A percentile compares a stretch with the other conserved stretches of the same genome.
These are phyloP conservation scores for Trichogramma pretiosum DNA, from an alignment of 1,140 invertebrate genomes.

Conservation along the genomic window DNA sequence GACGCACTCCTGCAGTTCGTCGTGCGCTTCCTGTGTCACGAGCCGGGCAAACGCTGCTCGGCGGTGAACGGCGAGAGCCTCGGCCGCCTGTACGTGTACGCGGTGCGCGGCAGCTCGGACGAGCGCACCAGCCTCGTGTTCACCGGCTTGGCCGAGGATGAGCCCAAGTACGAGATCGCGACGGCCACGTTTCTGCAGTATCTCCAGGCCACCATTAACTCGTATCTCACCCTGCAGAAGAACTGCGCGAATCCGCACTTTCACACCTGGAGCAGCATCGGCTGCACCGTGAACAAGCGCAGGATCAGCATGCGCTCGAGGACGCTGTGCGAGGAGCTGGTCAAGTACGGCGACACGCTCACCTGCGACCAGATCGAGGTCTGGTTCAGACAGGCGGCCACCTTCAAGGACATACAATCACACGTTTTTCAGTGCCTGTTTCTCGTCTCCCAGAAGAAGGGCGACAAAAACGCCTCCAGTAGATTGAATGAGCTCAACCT, in stretches of 20 bases:
- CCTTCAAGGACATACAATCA: slow-evolving; percentile 39
- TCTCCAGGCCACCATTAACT: slow-evolving; percentile 41
- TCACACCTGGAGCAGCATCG: slow-evolving; percentile 39
- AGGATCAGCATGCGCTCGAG: slow-evolving; percentile 37
- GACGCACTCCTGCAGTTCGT: slow-evolving; percentile 39
- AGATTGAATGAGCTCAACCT: slow-evolving; percentile 45
- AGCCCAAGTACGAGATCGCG: slow-evolving; percentile 35
- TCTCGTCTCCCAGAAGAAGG: slow-evolving; percentile 40
- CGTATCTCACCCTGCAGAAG: slow-evolving; percentile 39
- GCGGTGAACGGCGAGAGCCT: slow-evolving; percentile 42
- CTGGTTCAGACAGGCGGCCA: slow-evolving; percentile 33
- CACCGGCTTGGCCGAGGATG: slow-evolving; percentile 35
- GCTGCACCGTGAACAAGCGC: slow-evolving; percentile 39
- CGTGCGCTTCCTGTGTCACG: slow-evolving; percentile 39
- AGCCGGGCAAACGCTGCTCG: slow-evolving; percentile 39
- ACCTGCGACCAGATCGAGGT: slow-evolving; percentile 32
- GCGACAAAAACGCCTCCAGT: slow-evolving; percentile 35
- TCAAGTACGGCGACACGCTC: slow-evolving; percentile 31
- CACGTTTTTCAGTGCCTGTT: slow-evolving; percentile 43
- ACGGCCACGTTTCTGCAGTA: slow-evolving; percentile 36
- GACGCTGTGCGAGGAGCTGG: slow-evolving; percentile 35
- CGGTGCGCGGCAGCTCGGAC: slow-evolving; percentile 37
- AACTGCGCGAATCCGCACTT: slow-evolving; percentile 35
- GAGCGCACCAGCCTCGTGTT: slow-evolving; percentile 37
- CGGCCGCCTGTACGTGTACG: slow-evolving; percentile 37